A percentile compares a stretch with the other conserved stretches of the same genome.
phyloP scores from a whole-genome alignment of 2,888 invertebrate species.

The Papilio gigon region DNA sequence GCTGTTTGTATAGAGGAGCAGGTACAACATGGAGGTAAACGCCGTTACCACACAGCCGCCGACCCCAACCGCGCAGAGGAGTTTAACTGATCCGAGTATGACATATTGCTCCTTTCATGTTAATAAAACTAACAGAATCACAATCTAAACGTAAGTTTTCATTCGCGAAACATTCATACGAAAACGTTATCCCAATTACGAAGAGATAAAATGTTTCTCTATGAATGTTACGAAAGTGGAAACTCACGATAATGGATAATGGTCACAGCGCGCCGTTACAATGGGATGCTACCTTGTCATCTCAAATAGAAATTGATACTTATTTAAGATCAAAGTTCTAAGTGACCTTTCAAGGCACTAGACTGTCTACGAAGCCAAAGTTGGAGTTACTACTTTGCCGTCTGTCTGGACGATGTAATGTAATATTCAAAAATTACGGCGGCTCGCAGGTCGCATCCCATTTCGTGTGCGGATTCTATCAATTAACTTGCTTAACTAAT shows the following conservation, averaged over 20 bases:
- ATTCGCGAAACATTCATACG: not conserved
- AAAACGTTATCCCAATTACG: not conserved
- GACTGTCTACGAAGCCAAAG: not conserved
- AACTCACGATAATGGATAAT: not conserved
- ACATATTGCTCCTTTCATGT: slow-evolving; percentile 1
- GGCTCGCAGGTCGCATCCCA: not conserved
- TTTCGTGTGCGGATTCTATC: not conserved
- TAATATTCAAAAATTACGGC: not conserved
- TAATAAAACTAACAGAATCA: slow-evolving; percentile 5
- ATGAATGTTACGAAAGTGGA: not conserved
- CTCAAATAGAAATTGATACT: not conserved
- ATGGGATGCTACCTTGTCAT: not conserved
- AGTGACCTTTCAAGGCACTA: not conserved
- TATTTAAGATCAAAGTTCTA: not conserved
- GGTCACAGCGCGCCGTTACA: not conserved
- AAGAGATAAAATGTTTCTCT: not conserved
- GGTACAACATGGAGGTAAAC: slow-evolving; percentile 65
- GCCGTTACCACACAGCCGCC: slow-evolving; percentile 44
- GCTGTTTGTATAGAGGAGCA: slow-evolving; percentile 34
- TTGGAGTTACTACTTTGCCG: too few relatives aligned
- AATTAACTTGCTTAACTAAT: slow-evolving; percentile 8
- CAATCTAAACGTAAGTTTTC: not conserved
- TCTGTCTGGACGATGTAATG: too few relatives aligned
- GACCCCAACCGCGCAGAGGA: not conserved
- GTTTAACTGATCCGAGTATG: slow-evolving; percentile 1